Evolutionary conservation across 2,888 invertebrate genomes (phyloP).

Genomic region (Helobdella robusta): DNA sequence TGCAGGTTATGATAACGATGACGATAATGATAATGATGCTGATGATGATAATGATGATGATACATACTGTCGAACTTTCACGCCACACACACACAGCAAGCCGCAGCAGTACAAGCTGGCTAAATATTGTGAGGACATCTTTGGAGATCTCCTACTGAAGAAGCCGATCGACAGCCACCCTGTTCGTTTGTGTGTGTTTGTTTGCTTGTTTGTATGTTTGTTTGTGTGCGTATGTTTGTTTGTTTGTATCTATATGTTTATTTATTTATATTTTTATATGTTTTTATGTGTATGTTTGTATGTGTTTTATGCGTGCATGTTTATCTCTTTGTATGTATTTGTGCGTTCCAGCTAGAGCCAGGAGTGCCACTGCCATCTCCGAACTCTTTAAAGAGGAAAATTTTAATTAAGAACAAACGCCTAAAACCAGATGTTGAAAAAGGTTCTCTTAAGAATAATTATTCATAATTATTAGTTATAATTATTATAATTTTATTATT

Average conservation of each 20-base stretch:
- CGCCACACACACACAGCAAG: slow-evolving; percentile 49
- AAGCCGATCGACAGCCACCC: slow-evolving; percentile 62
- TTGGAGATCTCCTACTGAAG: slow-evolving; percentile 79
- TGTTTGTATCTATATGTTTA: slow-evolving; percentile 1
- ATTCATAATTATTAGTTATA: not conserved
- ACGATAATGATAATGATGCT: too few species aligned
- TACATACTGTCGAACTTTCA: too few species aligned
- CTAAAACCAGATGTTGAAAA: slow-evolving; percentile 92
- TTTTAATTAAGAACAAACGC: slow-evolving; percentile 94
- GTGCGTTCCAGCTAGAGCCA: slow-evolving; percentile 64
- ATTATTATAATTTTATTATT: not conserved
- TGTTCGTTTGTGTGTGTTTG: slow-evolving; percentile 48
- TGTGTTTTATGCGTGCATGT: slow-evolving; percentile 8
- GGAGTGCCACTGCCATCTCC: slow-evolving; percentile 87
- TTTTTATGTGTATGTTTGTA: slow-evolving; percentile 5
- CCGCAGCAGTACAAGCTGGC: slow-evolving; percentile 95
- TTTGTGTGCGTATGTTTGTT: slow-evolving; percentile 4
- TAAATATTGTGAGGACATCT: slow-evolving; percentile 95
- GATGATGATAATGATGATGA: too few species aligned
- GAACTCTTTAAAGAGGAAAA: slow-evolving; percentile 77
- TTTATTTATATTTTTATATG: slow-evolving; percentile 6
- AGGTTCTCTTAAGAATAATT: slow-evolving; percentile 49
- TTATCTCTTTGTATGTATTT: not conserved
- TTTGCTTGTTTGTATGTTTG: slow-evolving; percentile 5
- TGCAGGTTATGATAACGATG: slow-evolving; percentile 61